These are phyloP conservation scores for Anniella stebbinsi DNA, from an alignment of 2,797 vertebrate species.

Conservation along the genomic window DNA sequence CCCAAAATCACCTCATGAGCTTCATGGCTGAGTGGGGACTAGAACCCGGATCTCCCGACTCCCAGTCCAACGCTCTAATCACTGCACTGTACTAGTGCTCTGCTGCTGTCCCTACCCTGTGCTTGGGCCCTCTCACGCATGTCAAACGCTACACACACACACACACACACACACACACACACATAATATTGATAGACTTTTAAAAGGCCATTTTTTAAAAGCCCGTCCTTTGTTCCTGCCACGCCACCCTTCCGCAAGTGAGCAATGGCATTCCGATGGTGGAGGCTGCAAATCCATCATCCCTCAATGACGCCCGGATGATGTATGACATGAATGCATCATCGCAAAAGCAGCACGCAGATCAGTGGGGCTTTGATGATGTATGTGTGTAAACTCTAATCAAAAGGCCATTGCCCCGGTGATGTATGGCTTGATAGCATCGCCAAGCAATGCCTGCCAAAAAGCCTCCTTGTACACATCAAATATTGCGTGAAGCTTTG, in stretches of 20 bases:
- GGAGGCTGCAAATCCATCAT: constrained; percentile 32
- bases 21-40: too few species aligned
- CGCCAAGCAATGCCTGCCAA: neutral
- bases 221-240: constrained; percentile 26
- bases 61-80: too few species aligned
- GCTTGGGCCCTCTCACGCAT: neutral
- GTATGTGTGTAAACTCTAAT: constrained; percentile 59
- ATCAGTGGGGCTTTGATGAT: constrained; percentile 45
- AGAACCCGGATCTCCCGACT: too few species aligned
- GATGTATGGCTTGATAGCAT: constrained; percentile 35
- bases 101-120: too few species aligned
- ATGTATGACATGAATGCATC: constrained; percentile 36
- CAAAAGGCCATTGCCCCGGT: constrained; percentile 39
- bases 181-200: neutral
- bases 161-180: too few species aligned
- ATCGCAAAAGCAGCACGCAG: constrained; percentile 36
- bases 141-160: too few species aligned
- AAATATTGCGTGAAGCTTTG: neutral
- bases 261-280: constrained; percentile 23
- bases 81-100: too few species aligned
- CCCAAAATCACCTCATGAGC: too few species aligned
- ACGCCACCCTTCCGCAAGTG: constrained; percentile 18
- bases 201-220: constrained; percentile 1
- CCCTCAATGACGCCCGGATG: constrained; percentile 17
- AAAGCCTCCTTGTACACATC: neutral